Evolutionary conservation across 2,888 invertebrate species (phyloP), one percentile per base, ranked within the genome.

Genomic region (Perithous albicinctus): DNA sequence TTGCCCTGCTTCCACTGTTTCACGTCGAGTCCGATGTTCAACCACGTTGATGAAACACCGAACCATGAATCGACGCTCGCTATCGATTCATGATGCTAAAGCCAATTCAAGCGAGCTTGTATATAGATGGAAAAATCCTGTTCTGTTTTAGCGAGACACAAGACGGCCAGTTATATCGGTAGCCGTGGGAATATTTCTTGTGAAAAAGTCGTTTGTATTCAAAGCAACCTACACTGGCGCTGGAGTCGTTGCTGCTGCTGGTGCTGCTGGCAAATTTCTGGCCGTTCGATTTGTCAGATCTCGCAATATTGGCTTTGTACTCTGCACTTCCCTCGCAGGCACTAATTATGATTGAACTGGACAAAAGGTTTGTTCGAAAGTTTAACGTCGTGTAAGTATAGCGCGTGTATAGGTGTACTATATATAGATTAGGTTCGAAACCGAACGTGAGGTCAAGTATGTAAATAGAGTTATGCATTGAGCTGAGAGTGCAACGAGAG

Each of bases 401-500:
- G 12, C 12, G n/a, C 12, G 26, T 26, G 4, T 26, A 54, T 54
- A 54, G 23, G 51, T 51, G 56, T 4, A n/a, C n/a, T n/a, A n/a
- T n/a, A 64, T 72, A 48, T 56, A 56, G 46, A 48, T n/a, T 29
- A 59, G 56, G 20, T 72, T 70, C 64, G 72, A 32, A n/a, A 72
- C 64, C 72, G 35, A 59, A 56, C 26, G 64, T 72, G 78, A 72
- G 78, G 72, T 78, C 78, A 78, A 72, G 78, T 78, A 78, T 78
- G 78, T 78, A 78, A 78, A 78, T 78, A 56, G 72, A 78, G 78
- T 78, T 78, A 64, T 78, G 64, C 64, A 72, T 56, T 69, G 35
- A 61, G 48, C 69, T n/a, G 59, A 46, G 56, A n/a, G 35, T 54
- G 41, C 54, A 54, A 51, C 54, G 23, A 18, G 69, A n/a, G n/a